These are phyloP conservation scores for Proteles cristata DNA, from an alignment of 2,113 vertebrate species.

Conservation along the genomic window DNA sequence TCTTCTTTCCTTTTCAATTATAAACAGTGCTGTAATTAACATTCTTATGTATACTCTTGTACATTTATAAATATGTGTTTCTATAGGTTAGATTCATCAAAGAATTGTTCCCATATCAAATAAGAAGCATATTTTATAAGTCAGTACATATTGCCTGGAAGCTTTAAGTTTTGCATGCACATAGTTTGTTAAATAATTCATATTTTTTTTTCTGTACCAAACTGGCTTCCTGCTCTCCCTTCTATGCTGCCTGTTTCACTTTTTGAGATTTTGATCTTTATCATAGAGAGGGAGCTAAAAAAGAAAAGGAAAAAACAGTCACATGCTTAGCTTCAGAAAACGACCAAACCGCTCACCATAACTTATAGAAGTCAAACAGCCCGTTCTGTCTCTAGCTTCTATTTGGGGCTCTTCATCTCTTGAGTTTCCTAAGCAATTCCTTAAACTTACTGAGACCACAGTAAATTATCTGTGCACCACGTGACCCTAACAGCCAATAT, in stretches of 20 bases:
- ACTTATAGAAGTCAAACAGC: background rate
- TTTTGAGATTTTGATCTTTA: constrained; percentile 22
- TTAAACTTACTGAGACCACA: background rate
- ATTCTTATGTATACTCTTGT: background rate
- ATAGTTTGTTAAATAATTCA: background rate
- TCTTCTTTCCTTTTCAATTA: background rate
- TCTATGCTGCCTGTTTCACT: background rate
- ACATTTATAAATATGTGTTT: background rate
- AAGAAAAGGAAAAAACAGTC: background rate
- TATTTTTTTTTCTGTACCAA: background rate
- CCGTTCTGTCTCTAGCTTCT: background rate
- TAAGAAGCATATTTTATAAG: background rate
- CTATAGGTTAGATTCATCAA: background rate
- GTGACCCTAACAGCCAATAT: constrained; percentile 47
- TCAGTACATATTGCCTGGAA: background rate
- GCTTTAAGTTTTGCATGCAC: background rate
- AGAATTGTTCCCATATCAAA: background rate
- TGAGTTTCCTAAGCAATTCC: background rate
- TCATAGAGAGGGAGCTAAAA: background rate
- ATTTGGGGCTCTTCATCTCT: background rate
- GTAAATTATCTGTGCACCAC: background rate
- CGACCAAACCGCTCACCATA: background rate
- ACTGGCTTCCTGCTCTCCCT: background rate
- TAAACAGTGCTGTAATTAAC: background rate
- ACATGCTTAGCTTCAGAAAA: background rate